Evolutionary conservation across 2,797 vertebrate genomes (phyloP), one percentile per base, ranked within the genome.

Genomic region (Melanotaenia trifasciata): DNA sequence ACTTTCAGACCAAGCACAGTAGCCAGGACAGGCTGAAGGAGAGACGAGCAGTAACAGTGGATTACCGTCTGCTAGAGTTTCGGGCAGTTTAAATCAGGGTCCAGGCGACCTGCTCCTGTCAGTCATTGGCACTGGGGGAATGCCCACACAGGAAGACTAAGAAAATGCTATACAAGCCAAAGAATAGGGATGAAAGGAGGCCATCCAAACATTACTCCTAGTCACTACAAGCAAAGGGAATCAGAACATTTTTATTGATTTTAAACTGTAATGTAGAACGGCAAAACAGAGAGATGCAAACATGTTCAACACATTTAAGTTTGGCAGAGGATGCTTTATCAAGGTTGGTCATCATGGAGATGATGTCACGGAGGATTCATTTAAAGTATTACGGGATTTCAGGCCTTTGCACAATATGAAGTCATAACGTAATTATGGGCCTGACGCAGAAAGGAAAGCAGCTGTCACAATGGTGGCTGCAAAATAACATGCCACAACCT

Each of bases 101-200:
- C 83, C 77, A 72, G 64, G 24, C 80, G 67, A 79, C 87, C 94
- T 95, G 94, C 89, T 92, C 89, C 94, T 95, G 94, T 95, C 94
- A 93, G 70, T 95, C 94, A 95, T 20, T 67, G 51, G 62, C 26
- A 54, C 66, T 59, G 69, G 56, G 78, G 88, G 84, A 72, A 89
- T 89, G 81, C 83, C 87, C 88, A 64, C 64, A 59, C 33, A 56
- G 60, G 33, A 62, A 80, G 71, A 77, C 56, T 24, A 47, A 74
- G 68, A 51, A 85, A 84, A 85, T 60, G 80, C 58, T 60, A 74
- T 3, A 9, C 61, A 67, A 61, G 78, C 74, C 61, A 64, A 79
- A 80, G 77, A 80, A 81, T 78, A 66, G 10, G 24, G 13, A 50
- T 35, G 40, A 38, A 62, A 57, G 16, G 20, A n/a, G 32, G 20